Base-by-base conservation (phyloP, 2,888 invertebrate genomes). In the Imbricaverruca yamaguchii region DNA sequence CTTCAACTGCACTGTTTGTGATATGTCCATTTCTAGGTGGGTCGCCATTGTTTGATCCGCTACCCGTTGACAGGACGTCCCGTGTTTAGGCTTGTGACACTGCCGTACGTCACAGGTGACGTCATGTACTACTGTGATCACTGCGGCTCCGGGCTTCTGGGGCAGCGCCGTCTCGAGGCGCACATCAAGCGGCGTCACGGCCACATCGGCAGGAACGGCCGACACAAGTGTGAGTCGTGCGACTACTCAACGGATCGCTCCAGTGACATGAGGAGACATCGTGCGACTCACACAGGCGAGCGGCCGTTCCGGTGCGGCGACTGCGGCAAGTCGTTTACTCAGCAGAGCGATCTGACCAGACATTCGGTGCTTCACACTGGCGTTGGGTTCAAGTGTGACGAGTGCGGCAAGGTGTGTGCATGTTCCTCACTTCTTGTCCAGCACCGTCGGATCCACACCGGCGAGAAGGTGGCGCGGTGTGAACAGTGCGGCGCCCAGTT, bases 151-250 rank as follows among this genome's bases (percentile, higher is more conserved):
- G 11, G 11, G 65, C 8, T 12, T 21, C 23, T 67, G 65, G 65
- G 23, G 10, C 65, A 67, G 23, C 23, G 23, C 4, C 65, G 23
- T 67, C 65, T 67, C 9, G 65, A 18, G 23, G 10, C 10, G 10
- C 65, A 67, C 65, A 12, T 67, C 4, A 67, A 67, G 12, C 65
- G 9, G 8, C 65, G 65, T 11, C 65, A 67, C 65, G 65, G 65
- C 18, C 23, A 23, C 23, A 67, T 67, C 65, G 65, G 65, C 23
- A 67, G 65, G 65, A 67, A 4, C 23, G 65, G 65, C 23, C 23
- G 65, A 11, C 65, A 67, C 65, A 67, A 67, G 65, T 67, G 65
- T 21, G 65, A 67, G 65, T 67, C 23, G 65, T 67, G 65, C 65
- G 65, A 67, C 12, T 67, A 67, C 65, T 67, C 65, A 23, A 67